These are phyloP conservation scores for Drosophila rufa DNA, from an alignment of 1,140 invertebrate genomes.

Conservation along the genomic window DNA sequence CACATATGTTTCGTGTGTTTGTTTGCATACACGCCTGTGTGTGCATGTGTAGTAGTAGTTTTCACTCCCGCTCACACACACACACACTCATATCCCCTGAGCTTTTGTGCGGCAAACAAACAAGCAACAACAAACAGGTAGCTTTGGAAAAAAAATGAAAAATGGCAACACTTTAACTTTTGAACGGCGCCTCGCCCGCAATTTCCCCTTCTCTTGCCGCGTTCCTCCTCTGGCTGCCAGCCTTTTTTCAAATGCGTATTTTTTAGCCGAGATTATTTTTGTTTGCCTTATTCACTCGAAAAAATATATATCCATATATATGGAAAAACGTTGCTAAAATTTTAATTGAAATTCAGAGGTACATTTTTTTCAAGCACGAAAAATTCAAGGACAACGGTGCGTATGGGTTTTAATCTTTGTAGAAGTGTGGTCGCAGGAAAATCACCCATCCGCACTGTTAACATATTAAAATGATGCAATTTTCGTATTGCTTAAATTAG, in stretches of 20 bases:
- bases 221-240: conserved; percentile 5
- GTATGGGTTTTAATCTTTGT: neutral
- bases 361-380: neutral
- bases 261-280: conserved; percentile 49
- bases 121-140: conserved; percentile 45
- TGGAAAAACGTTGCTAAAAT: neutral
- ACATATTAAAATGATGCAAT: neutral
- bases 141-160: conserved; percentile 53
- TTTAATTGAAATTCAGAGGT: neutral
- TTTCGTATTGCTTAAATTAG: too few species aligned
- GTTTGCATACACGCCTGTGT: conserved; percentile 5
- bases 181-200: conserved; percentile 44
- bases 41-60: conserved; percentile 15
- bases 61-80: conserved; percentile 22
- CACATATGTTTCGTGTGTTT: conserved; percentile 50
- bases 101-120: conserved; percentile 29
- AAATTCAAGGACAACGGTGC: neutral
- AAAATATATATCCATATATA: neutral
- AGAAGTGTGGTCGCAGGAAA: neutral
- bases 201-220: neutral
- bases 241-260: conserved; percentile 46
- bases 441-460: conserved; percentile 11
- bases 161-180: conserved; percentile 68
- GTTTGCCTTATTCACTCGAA: conserved; percentile 12
- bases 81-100: conserved; percentile 24